Percentiles rank a stretch among this genome's conserved stretches.
Conservation (phyloP, 2,797 vertebrate species). For the Cryptoprocta ferox region DNA sequence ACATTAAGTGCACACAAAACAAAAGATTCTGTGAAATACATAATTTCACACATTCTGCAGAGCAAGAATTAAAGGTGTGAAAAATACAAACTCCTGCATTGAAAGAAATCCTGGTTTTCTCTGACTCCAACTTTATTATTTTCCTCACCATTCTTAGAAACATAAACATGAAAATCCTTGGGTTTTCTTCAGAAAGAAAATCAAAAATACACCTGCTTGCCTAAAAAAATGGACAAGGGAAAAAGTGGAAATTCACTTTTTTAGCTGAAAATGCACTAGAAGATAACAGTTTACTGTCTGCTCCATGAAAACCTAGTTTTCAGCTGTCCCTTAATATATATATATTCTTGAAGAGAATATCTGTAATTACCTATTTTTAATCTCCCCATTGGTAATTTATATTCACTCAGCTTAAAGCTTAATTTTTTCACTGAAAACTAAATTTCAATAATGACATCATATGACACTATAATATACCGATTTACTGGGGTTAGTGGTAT, state of each 20-base stretch:
- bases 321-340: neutral
- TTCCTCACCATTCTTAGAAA: neutral
- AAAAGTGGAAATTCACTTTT: neutral
- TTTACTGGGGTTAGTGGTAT: neutral
- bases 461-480: neutral
- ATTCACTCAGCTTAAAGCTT: neutral
- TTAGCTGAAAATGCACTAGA: neutral
- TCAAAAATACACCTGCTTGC: neutral
- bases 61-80: neutral
- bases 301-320: constrained; percentile 27
- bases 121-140: neutral
- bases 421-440: neutral
- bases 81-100: neutral
- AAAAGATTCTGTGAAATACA: neutral
- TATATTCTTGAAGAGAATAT: neutral
- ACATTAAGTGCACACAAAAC: neutral
- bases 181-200: neutral
- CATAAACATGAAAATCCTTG: neutral
- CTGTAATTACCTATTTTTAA: neutral
- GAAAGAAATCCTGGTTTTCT: neutral
- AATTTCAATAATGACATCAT: neutral
- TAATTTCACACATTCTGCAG: neutral
- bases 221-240: neutral
- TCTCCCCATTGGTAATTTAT: neutral
- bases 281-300: neutral